Base-by-base conservation (phyloP, 2,113 vertebrate species). In the Dasyornis broadbenti region DNA sequence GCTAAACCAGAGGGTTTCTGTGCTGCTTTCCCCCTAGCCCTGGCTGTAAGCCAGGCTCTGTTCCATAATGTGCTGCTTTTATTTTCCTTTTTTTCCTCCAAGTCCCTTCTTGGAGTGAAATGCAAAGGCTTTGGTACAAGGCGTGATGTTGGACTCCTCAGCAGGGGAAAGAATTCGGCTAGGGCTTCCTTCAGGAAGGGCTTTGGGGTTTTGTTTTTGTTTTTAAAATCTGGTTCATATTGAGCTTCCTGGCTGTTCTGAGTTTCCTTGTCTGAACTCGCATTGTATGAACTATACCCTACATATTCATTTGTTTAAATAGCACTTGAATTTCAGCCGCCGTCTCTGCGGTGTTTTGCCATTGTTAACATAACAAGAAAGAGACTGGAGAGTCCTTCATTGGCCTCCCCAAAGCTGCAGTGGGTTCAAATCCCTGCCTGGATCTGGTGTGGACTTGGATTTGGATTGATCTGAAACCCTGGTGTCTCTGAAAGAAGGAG, bases 161-260 rank as follows among this genome's bases (percentile, higher is more conserved):
- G 87, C 57, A 87, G 86, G 89, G 89, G 93, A 94, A 96, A 64
- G 84, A 97, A 97, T 95, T 95, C 81, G 0, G 89, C 84, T 27
- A 92, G 83, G 83, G 81, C 86, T 97, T 96, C 93, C 94, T 97
- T 94, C 92, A 96, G 92, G 95, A 96, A 94, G 84, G 89, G 81
- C 93, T 94, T 95, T 89, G 78, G 96, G 91, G 65, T 92, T 97
- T 95, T 95, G 85, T 95, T 96, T 96, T 94, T 95, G 95, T 95
- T 96, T 96, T 92, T 75, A 68, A 92, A 97, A 96, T 94, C 89
- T 97, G 91, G 80, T 92, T 96, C 17, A 27, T 90, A 95, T 96
- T 96, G 91, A 89, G 87, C 89, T 61, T 80, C 86, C 89, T 91
- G 94, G 91, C 93, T 82, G 83, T 79, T 95, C 89, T 16, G 57